Evolutionary conservation across 1,140 invertebrate genomes (phyloP), one percentile per base, ranked within the genome.

Genomic region (Drosophila ironensis): DNA sequence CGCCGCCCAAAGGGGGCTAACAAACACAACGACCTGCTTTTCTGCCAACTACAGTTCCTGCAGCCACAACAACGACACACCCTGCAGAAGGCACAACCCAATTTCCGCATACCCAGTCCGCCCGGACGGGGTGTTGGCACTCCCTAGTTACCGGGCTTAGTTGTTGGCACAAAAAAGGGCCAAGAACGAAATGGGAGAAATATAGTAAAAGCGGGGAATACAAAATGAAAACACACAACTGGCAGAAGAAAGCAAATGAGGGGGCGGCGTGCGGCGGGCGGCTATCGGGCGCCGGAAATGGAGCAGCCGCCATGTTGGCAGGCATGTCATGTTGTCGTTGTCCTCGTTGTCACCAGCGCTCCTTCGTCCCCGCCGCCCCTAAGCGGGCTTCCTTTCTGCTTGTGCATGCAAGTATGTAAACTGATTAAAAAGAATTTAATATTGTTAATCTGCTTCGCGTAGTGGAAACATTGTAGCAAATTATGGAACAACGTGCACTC

Each of bases 391-490:
- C 67, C 70, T 81, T 82, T 77, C 77, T 81, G 40, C 44, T 73
- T 84, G 77, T 74, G 69, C 78, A 84, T 59, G 69, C 77, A 76
- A 66, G 78, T 81, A 84, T 77, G 73, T 84, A 77, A 84, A 84
- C 78, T 84, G 78, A 87, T 87, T 87, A 87, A 82, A 57, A 87
- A 69, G 59, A 78, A 88, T 82, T 75, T 87, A 87, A 87, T 84
- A 72, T 66, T 69, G 74, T 87, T 87, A 87, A 87, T 87, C 63
- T 72, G 84, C 84, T 87, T 78, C 70, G 77, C 68, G 41, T 78
- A 87, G 84, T 72, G 74, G 77, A 87, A 87, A 72, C 48, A 40
- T 14, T 69, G 27, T 35, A 41, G 44, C 28, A 17, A 69, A 68
- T 46, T 68, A 47, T 41, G 50, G 27, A 28, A 48, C 53, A 69